Conservation (phyloP, 64 coral and sea anemone species). For the Porites australiensis region DNA sequence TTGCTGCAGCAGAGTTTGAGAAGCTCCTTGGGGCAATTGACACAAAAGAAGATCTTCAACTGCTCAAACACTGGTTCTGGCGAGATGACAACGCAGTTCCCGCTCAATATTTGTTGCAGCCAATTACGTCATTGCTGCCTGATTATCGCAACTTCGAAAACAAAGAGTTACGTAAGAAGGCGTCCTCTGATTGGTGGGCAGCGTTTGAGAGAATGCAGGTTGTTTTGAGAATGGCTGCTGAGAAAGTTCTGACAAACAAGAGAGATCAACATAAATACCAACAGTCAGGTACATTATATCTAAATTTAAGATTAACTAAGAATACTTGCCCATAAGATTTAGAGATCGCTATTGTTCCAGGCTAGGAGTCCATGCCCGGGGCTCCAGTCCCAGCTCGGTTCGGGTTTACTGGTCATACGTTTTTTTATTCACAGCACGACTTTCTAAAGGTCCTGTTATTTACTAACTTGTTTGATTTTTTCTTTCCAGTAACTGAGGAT, state of each 20-base stretch:
- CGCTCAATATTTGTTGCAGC: conserved; percentile 82
- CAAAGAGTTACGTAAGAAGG: conserved; percentile 76
- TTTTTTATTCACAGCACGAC: no score
- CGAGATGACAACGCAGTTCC: conserved; percentile 90
- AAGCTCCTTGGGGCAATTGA: conserved; percentile 72
- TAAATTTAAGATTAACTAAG: no score
- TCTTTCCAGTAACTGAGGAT: conserved; percentile 87
- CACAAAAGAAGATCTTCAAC: conserved; percentile 37
- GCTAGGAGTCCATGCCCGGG: no score
- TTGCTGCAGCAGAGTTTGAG: conserved; percentile 76
- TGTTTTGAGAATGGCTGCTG: conserved; percentile 74
- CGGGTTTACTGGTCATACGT: no score
- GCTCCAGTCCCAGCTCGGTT: no score
- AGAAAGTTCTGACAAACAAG: conserved; percentile 68
- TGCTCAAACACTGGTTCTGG: conserved; percentile 83
- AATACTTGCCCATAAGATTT: no score
- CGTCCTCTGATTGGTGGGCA: conserved; percentile 83
- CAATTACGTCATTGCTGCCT: conserved; percentile 85
- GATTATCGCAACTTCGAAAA: conserved; percentile 83
- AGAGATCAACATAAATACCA: conserved; percentile 72
- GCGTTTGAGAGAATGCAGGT: conserved; percentile 86
- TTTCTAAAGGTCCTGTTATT: no score
- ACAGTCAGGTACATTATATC: conserved; percentile 83
- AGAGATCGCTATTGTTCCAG: no score
- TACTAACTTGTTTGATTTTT: no score